These are phyloP conservation scores for Drosophila engyochracea DNA, from an alignment of 2,888 invertebrate species.

Conservation along the genomic window DNA sequence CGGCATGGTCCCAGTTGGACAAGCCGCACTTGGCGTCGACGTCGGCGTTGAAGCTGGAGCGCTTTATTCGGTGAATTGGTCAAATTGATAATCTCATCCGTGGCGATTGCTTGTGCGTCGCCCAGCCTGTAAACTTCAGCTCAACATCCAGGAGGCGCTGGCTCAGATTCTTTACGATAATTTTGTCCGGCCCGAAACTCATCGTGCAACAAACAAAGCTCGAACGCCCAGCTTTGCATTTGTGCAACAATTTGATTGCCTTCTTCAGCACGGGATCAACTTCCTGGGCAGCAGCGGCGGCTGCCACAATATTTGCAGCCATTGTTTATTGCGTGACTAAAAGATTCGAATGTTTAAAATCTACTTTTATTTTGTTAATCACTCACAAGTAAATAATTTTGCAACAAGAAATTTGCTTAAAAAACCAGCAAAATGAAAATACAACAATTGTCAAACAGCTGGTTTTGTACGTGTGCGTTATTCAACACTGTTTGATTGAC, in stretches of 20 bases:
- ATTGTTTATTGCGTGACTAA: constrained; percentile 40
- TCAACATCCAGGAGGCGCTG: constrained; percentile 88
- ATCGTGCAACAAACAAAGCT: constrained; percentile 90
- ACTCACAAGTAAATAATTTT: background rate
- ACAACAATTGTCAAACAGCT: constrained; percentile 23
- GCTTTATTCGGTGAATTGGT: constrained; percentile 82
- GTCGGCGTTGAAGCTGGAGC: constrained; percentile 12
- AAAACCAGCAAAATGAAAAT: background rate
- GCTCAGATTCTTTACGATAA: constrained; percentile 87
- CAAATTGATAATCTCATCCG: constrained; percentile 81
- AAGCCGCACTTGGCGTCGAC: background rate
- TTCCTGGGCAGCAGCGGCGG: constrained; percentile 86
- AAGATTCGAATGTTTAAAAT: background rate
- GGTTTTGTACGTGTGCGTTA: constrained; percentile 6
- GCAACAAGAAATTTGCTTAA: background rate
- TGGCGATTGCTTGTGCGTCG: constrained; percentile 66
- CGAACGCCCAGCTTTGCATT: constrained; percentile 92
- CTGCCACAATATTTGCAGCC: constrained; percentile 86
- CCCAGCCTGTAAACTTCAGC: constrained; percentile 85
- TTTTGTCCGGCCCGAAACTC: constrained; percentile 88
- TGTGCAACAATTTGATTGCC: constrained; percentile 92
- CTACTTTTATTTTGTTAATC: background rate
- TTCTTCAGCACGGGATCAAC: constrained; percentile 93
- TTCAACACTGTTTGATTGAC: constrained; percentile 14
- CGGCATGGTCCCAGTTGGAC: constrained; percentile 57